Percentiles rank a stretch among this genome's conserved stretches.
These are phyloP conservation scores for Alsophila aescularia DNA, from an alignment of 2,888 invertebrate genomes.

Conservation along the genomic window DNA sequence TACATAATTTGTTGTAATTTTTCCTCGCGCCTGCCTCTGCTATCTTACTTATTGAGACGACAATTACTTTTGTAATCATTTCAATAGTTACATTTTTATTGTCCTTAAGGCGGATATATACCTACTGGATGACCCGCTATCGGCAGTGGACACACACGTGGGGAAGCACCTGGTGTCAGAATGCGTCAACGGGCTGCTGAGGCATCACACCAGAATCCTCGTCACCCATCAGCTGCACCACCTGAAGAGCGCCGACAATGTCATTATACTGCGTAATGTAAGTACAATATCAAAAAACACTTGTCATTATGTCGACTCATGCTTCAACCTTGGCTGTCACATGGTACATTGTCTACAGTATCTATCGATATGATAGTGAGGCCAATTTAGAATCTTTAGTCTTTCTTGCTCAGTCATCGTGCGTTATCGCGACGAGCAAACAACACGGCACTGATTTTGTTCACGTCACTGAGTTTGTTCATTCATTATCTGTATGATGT, in stretches of 20 bases:
- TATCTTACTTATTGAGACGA: too few species aligned
- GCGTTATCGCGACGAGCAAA: too few species aligned
- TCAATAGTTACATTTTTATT: neutral
- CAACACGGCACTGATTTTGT: too few species aligned
- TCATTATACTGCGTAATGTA: conserved; percentile 87
- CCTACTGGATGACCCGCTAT: conserved; percentile 90
- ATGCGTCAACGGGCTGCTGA: conserved; percentile 86
- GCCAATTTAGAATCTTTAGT: neutral
- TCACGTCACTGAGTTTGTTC: too few species aligned
- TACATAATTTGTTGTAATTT: too few species aligned
- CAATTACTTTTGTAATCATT: too few species aligned
- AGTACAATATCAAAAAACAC: conserved; percentile 49
- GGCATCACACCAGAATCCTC: conserved; percentile 88
- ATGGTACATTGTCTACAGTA: neutral
- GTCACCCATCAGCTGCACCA: conserved; percentile 95
- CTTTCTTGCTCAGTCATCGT: too few species aligned
- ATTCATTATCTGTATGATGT: too few species aligned
- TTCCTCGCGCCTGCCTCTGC: too few species aligned
- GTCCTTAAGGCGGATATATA: conserved; percentile 86
- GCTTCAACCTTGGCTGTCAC: neutral
- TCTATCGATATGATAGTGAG: neutral
- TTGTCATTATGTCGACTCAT: neutral
- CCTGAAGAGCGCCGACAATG: conserved; percentile 86
- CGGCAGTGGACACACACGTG: conserved; percentile 90
- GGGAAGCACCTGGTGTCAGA: conserved; percentile 88